Percentiles rank a stretch among this genome's conserved stretches.
Evolutionary conservation across 2,888 invertebrate species (phyloP).

Genomic region (Rotaria sp.): DNA sequence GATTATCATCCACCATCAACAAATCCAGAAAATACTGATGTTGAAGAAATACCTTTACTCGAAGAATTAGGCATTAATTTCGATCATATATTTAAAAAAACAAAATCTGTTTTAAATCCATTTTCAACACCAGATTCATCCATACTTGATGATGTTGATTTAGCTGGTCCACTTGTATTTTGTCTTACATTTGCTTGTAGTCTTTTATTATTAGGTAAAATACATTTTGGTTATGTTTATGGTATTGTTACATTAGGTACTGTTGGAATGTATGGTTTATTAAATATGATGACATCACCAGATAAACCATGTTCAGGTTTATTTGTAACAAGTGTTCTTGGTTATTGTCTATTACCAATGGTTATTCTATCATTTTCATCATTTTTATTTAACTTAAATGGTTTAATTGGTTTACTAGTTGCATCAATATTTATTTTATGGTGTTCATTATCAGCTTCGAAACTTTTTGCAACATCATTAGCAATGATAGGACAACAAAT

Average conservation of each 20-base stretch:
- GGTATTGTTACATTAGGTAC: constrained; percentile 83
- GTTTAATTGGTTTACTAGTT: constrained; percentile 49
- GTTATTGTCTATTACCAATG: constrained; percentile 85
- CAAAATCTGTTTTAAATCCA: constrained; percentile 36
- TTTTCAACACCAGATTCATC: constrained; percentile 29
- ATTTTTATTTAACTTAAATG: constrained; percentile 46
- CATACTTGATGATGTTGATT: constrained; percentile 63
- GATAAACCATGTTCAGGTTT: constrained; percentile 58
- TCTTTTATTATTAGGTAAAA: constrained; percentile 57
- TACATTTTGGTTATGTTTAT: constrained; percentile 84
- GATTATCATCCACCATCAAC: not conserved
- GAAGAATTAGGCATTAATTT: constrained; percentile 41
- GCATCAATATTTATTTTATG: constrained; percentile 61
- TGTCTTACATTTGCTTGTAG: constrained; percentile 69
- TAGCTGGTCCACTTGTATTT: constrained; percentile 84
- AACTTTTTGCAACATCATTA: constrained; percentile 81
- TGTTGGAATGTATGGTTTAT: constrained; percentile 75
- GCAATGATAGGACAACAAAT: constrained; percentile 73
- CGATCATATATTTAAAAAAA: constrained; percentile 39
- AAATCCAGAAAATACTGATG: not conserved
- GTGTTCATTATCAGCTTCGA: constrained; percentile 83
- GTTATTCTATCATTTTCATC: constrained; percentile 68
- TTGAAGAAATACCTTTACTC: constrained; percentile 31
- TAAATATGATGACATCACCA: constrained; percentile 68
- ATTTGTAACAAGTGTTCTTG: constrained; percentile 63